Percentiles rank a stretch among this genome's conserved stretches.
Conservation (phyloP, 2,113 vertebrate species). For the Prunella fulvescens region DNA sequence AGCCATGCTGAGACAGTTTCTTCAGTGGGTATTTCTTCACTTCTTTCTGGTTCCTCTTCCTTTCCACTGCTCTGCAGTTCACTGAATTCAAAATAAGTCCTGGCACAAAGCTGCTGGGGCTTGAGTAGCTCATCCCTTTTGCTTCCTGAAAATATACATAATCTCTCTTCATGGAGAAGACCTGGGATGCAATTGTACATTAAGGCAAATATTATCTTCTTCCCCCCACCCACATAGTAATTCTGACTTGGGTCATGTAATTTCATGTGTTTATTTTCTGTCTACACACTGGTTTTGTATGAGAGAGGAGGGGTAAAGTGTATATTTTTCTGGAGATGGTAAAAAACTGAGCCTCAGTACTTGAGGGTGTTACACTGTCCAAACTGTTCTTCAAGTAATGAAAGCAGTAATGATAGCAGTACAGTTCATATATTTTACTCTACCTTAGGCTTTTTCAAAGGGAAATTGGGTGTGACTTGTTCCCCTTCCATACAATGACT, state of each 20-base stretch:
- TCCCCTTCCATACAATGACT: neutral
- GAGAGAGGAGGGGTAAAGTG: neutral
- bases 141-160: neutral
- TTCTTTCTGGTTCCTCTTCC: neutral
- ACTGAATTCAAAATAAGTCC: neutral
- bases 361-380: neutral
- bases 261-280: neutral
- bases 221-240: fast-evolving
- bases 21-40: neutral
- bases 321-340: neutral
- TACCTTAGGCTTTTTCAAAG: neutral
- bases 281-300: neutral
- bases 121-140: neutral
- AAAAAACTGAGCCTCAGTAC: neutral
- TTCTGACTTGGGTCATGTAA: neutral
- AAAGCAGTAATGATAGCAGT: neutral
- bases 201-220: neutral
- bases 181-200: neutral
- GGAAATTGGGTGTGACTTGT: neutral
- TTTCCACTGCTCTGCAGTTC: neutral
- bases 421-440: neutral
- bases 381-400: neutral
- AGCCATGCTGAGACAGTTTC: neutral
- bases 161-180: neutral
- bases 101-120: neutral